Evolutionary conservation across 2,797 vertebrate genomes (phyloP).

Genomic region (Uromys caudimaculatus): DNA sequence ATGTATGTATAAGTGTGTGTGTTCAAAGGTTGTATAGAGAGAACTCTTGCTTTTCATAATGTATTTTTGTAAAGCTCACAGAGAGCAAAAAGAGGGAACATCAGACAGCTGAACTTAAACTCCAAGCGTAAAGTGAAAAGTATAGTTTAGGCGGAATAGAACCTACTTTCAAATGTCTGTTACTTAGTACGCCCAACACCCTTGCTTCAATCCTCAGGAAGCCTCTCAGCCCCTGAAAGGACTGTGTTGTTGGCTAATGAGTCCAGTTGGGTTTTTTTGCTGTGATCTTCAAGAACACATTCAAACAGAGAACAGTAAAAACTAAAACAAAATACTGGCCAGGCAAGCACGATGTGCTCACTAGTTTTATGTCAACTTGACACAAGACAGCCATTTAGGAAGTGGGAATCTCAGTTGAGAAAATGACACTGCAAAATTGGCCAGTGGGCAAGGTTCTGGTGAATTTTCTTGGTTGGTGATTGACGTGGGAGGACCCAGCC

Average conservation of each 20-base stretch:
- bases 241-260: not conserved
- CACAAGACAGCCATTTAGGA: not conserved
- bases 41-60: not conserved
- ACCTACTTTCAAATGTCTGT: not conserved
- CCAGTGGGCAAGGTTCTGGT: not conserved
- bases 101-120: not conserved
- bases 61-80: not conserved
- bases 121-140: not conserved
- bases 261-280: not conserved
- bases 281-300: not conserved
- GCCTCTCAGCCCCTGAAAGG: not conserved
- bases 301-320: not conserved
- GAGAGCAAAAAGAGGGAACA: not conserved
- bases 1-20: not conserved
- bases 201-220: not conserved
- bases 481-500: not conserved
- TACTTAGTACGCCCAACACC: not conserved
- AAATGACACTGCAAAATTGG: not conserved
- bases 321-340: not conserved
- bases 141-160: not conserved
- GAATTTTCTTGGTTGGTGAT: not conserved
- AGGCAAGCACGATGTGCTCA: not conserved
- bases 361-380: not conserved
- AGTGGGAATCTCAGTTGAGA: not conserved
- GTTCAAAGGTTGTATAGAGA: not conserved